Evolutionary conservation across 1,140 invertebrate species (phyloP), one percentile per base, ranked within the genome.

Genomic region (Tetranychus urticae): DNA sequence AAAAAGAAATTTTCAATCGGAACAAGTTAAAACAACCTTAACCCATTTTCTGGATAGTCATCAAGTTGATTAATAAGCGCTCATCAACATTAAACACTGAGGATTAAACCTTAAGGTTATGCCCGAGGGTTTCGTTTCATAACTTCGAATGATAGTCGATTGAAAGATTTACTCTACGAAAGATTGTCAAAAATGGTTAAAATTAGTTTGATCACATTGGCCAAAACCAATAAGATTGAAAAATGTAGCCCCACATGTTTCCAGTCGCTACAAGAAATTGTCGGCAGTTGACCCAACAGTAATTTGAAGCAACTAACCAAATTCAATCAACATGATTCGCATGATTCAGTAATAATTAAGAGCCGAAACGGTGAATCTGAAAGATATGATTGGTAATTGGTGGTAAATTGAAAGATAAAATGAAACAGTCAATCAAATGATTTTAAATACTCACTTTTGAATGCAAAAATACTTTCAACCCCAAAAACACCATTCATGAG

Each of bases 241-340:
- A 23, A 23, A 23, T 23, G 23, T 23, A 23, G 23, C 23, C 23
- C 23, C 23, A 23, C 23, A 89, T 84, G 70, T 89, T 91, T 1
- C 84, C 87, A 3, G 86, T 82, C n/a, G 86, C 80, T 64, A 82
- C 88, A 31, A 93, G 80, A 60, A 87, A 91, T 73, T 96, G 91
- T 56, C 86, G 13, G 89, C 83, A 0, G 90, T 90, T 2, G 89
- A 94, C 31, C 80, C 83, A 68, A 93, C 76, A 3, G 83, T 74
- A 39, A 67, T 62, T 65, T 86, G 81, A 34, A 92, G 70, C 35
- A 82, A 66, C 76, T 81, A 82, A 10, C 88, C 87, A 36, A 94
- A 68, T 70, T 83, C 86, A n/a, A 81, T 68, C 14, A 92, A 81
- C n/a, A 90, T 70, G 75, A 78, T 81, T 72, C 93, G 88, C 80